phyloP scores from a whole-genome alignment of 2,888 invertebrate species.

The Drosophila heteroneura region DNA sequence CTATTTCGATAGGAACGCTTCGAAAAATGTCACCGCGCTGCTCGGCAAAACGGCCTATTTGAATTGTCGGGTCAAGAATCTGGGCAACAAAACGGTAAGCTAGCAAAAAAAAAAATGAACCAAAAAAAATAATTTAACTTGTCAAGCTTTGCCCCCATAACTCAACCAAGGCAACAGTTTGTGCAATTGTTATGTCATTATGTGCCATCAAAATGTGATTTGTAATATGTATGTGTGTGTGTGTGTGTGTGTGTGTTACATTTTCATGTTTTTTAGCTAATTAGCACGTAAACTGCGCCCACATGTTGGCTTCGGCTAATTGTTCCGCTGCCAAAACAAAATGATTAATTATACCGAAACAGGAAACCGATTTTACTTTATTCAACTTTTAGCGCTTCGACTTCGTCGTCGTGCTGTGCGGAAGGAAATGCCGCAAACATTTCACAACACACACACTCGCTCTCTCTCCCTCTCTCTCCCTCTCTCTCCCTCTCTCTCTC shows the following conservation, averaged over 20 bases:
- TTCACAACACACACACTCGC: slow-evolving; percentile 57
- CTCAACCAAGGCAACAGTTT: slow-evolving; percentile 18
- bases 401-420: slow-evolving; percentile 54
- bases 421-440: slow-evolving; percentile 81
- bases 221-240: slow-evolving; percentile 26
- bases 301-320: slow-evolving; percentile 73
- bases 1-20: slow-evolving; percentile 90
- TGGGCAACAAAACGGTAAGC: slow-evolving; percentile 96
- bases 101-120: not conserved
- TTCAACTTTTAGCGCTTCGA: slow-evolving; percentile 64
- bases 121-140: not conserved
- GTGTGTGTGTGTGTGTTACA: slow-evolving; percentile 19
- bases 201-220: slow-evolving; percentile 70
- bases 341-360: slow-evolving; percentile 80
- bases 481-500: slow-evolving; percentile 10
- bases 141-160: not conserved
- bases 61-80: slow-evolving; percentile 95
- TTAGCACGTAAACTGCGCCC: slow-evolving; percentile 77
- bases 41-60: slow-evolving; percentile 95
- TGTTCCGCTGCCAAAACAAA: slow-evolving; percentile 79
- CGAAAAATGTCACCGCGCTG: slow-evolving; percentile 92
- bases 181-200: slow-evolving; percentile 70
- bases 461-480: slow-evolving; percentile 1
- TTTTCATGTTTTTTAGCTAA: slow-evolving; percentile 64
- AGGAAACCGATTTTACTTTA: slow-evolving; percentile 81